These are phyloP conservation scores for Odocoileus hemionus DNA, from an alignment of 2,113 vertebrate genomes.

Conservation along the genomic window DNA sequence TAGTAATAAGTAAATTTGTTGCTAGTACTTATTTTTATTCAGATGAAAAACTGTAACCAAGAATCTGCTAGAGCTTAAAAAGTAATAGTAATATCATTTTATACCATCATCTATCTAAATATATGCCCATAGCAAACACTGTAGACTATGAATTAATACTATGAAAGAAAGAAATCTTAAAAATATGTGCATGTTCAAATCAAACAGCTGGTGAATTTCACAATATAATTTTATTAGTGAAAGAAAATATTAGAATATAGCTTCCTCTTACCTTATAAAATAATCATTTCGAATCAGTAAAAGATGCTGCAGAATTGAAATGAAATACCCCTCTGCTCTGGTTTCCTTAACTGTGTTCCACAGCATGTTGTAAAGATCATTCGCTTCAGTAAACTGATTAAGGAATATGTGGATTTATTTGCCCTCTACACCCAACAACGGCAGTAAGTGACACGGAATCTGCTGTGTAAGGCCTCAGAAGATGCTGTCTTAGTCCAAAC, in stretches of 20 bases:
- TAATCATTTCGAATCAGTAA: conserved; percentile 94
- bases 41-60: conserved; percentile 16
- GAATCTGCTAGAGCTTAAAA: conserved; percentile 10
- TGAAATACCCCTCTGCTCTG: conserved; percentile 89
- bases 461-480: neutral
- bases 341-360: conserved; percentile 93
- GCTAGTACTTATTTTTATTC: conserved; percentile 10
- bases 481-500: neutral
- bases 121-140: neutral
- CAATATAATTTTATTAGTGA: conserved; percentile 15
- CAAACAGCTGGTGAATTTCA: conserved; percentile 4
- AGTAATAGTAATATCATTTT: conserved; percentile 11
- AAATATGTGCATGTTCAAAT: neutral
- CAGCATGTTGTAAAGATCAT: conserved; percentile 92
- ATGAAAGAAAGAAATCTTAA: conserved; percentile 13
- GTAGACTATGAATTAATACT: neutral
- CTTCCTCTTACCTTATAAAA: conserved; percentile 89
- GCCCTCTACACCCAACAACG: neutral
- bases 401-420: conserved; percentile 77
- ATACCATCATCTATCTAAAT: neutral
- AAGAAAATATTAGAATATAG: conserved; percentile 38
- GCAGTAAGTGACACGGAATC: neutral
- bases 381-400: conserved; percentile 89
- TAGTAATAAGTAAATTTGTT: neutral
- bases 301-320: conserved; percentile 97